These are phyloP conservation scores for Hetaerina americana DNA, from an alignment of 1,140 invertebrate species.

Conservation along the genomic window DNA sequence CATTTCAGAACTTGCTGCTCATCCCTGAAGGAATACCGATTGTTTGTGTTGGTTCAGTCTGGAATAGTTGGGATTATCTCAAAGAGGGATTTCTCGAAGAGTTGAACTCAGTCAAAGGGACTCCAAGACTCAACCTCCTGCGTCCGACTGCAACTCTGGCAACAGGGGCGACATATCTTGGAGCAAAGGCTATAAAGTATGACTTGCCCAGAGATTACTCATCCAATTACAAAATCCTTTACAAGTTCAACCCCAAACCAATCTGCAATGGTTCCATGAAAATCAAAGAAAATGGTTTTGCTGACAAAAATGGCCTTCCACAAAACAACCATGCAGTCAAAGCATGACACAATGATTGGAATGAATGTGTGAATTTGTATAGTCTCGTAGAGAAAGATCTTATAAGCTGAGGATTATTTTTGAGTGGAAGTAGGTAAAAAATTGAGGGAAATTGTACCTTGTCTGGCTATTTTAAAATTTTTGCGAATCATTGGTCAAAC, in stretches of 20 bases:
- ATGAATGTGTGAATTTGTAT: too few species aligned
- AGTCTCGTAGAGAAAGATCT: too few species aligned
- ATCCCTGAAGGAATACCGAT: constrained; percentile 55
- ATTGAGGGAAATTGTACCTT: too few species aligned
- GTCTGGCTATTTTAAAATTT: too few species aligned
- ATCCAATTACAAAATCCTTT: constrained; percentile 37
- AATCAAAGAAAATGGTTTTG: neutral
- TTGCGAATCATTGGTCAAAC: too few species aligned
- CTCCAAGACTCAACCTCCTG: constrained; percentile 39
- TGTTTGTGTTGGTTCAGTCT: constrained; percentile 90
- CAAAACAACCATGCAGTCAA: neutral
- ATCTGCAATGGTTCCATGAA: neutral
- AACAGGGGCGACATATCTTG: constrained; percentile 61
- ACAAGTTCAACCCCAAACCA: constrained; percentile 25
- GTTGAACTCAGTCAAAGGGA: constrained; percentile 29
- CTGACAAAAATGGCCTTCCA: neutral
- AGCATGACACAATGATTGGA: too few species aligned
- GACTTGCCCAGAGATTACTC: constrained; percentile 36
- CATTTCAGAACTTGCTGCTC: constrained; percentile 34
- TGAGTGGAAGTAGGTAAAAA: too few species aligned
- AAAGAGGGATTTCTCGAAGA: constrained; percentile 50
- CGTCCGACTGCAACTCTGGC: constrained; percentile 49
- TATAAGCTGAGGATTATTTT: too few species aligned
- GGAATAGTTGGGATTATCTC: constrained; percentile 80
- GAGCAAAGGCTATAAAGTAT: constrained; percentile 42